These are phyloP conservation scores for Poecilia velifera DNA, from an alignment of 2,797 vertebrate genomes.

Conservation along the genomic window DNA sequence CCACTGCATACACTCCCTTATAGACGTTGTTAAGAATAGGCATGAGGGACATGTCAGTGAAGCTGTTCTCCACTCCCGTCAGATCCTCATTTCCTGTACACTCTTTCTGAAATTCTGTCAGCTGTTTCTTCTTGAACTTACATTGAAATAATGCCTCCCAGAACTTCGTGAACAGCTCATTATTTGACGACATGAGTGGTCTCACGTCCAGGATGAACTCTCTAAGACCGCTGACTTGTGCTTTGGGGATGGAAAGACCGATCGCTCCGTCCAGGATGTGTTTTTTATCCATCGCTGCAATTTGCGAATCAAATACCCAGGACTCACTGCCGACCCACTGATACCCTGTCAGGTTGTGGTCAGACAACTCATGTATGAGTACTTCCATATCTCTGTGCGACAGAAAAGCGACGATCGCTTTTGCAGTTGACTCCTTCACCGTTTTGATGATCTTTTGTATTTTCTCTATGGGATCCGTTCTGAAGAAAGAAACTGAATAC, in stretches of 20 bases:
- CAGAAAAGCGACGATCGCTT: slow-evolving; percentile 68
- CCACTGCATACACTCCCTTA: slow-evolving; percentile 78
- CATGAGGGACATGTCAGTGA: slow-evolving; percentile 76
- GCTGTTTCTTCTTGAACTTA: slow-evolving; percentile 52
- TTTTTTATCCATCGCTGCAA: slow-evolving; percentile 51
- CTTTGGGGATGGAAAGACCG: slow-evolving; percentile 76
- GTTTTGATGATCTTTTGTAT: slow-evolving; percentile 57
- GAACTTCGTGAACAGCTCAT: slow-evolving; percentile 71
- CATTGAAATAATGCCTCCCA: slow-evolving; percentile 78
- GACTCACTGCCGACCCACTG: slow-evolving; percentile 79
- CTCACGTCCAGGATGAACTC: slow-evolving; percentile 72
- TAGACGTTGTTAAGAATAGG: slow-evolving; percentile 76
- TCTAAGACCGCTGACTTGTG: slow-evolving; percentile 66
- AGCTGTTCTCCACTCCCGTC: slow-evolving; percentile 57
- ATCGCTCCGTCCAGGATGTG: slow-evolving; percentile 75
- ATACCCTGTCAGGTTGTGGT: slow-evolving; percentile 71
- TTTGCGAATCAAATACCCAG: slow-evolving; percentile 75
- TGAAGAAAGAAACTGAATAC: slow-evolving; percentile 71
- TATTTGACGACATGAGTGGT: slow-evolving; percentile 60
- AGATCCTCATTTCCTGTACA: slow-evolving; percentile 71
- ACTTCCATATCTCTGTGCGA: slow-evolving; percentile 57
- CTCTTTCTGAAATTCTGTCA: slow-evolving; percentile 9
- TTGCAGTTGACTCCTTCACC: slow-evolving; percentile 65
- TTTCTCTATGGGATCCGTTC: slow-evolving; percentile 67
- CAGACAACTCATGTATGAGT: slow-evolving; percentile 46